Evolutionary conservation across 2,113 vertebrate species (phyloP).

Genomic region (Euleptes europaea): DNA sequence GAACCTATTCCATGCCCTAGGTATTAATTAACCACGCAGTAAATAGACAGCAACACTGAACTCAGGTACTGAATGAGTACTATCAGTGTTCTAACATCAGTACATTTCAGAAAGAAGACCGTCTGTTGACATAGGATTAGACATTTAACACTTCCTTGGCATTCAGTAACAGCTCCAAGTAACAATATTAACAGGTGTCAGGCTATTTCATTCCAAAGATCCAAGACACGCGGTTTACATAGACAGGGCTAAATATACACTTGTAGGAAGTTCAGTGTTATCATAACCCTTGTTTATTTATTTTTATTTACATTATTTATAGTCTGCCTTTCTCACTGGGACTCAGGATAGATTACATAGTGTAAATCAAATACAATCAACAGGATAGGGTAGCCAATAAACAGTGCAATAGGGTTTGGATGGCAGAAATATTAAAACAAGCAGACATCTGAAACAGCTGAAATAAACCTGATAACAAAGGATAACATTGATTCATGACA

Average conservation of each 20-base stretch:
- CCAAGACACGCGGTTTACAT: neutral
- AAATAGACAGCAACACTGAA: neutral
- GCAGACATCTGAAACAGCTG: no score
- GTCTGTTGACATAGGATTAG: neutral
- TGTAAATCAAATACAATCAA: no score
- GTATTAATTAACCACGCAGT: neutral
- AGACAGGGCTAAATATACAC: neutral
- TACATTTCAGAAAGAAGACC: neutral
- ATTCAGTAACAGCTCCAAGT: neutral
- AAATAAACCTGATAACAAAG: no score
- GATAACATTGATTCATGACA: no score
- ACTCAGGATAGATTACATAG: no score
- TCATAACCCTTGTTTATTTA: neutral
- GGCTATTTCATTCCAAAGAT: neutral
- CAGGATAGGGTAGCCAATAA: no score
- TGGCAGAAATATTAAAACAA: no score
- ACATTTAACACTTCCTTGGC: conserved; percentile 15
- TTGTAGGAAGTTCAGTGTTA: neutral
- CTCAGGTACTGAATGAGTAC: neutral
- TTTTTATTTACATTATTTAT: neutral
- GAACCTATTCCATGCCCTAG: no score
- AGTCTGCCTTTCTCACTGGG: no score
- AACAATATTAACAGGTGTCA: neutral
- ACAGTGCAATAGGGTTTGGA: no score
- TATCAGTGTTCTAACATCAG: neutral